Evolutionary conservation across 2,888 invertebrate species (phyloP), one percentile per base, ranked within the genome.

Genomic region (Acholoe squamosa): DNA sequence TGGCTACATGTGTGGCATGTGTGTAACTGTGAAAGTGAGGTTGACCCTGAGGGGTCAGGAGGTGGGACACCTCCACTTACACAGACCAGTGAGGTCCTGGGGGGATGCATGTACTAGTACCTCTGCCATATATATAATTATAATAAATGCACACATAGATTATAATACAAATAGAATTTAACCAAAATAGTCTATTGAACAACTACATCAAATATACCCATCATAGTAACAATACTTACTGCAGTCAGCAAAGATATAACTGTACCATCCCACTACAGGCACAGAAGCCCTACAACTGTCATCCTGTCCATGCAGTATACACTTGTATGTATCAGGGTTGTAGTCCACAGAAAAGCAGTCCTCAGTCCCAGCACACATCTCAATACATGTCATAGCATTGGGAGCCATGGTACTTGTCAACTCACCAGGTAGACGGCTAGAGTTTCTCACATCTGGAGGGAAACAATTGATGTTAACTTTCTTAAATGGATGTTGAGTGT

Each of bases 301-400:
- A 19, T 54, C 54, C 25, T 54, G 25, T 5, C 33, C 86, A 28
- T 86, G 86, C 31, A 54, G 52, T 0, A 86, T 22, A 54, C 86
- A 86, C 56, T 25, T 10, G 10, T 0, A 28, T 28, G 3, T 54
- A 14, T 10, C 28, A n/a, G 19, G 22, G 56, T 86, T 22, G 86
- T 25, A 86, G 56, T 86, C 86, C n/a, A 54, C 86, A 28, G 54
- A 22, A 25, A 10, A 33, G 54, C 86, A 86, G 19, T n/a, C 25
- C 0, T 0, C 16, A 3, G 7, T 33, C 19, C 22, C 86, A 7
- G 28, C 54, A 54, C 86, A 86, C 52, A 1, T 14, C 86, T 86
- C 54, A 3, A 86, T 86, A 25, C 86, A 86, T 14, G 52, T 31
- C 31, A 22, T 54, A 7, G 86, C 25, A 28, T 52, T 14, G 19